Percentiles rank a stretch among this genome's conserved stretches.
Evolutionary conservation across 2,797 vertebrate genomes (phyloP).

Genomic region (Spinibarbus caldwelli): DNA sequence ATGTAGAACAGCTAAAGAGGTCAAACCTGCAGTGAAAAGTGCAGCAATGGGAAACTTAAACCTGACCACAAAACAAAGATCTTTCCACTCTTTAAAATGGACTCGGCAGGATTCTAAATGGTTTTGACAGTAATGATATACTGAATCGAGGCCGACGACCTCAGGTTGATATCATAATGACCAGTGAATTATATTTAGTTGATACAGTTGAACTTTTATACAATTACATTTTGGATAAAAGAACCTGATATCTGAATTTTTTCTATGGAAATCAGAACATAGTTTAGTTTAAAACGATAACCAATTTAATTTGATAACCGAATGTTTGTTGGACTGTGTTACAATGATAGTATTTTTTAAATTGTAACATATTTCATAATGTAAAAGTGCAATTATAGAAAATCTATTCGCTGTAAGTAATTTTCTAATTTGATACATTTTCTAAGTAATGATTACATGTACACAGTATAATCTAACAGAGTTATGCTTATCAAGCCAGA

Average conservation of each 20-base stretch:
- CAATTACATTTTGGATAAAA: neutral
- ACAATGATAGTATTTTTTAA: neutral
- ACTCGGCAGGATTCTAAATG: neutral
- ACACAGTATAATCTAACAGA: neutral
- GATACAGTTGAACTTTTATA: neutral
- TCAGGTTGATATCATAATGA: neutral
- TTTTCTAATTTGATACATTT: neutral
- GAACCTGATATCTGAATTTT: neutral
- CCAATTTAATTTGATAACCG: neutral
- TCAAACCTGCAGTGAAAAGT: constrained; percentile 43
- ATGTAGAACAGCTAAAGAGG: constrained; percentile 52
- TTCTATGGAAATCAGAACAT: neutral
- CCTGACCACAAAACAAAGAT: constrained; percentile 26
- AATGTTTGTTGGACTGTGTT: neutral
- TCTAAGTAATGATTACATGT: neutral
- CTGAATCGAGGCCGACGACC: neutral
- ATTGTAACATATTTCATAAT: neutral
- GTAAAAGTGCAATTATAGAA: neutral
- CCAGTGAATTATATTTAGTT: neutral
- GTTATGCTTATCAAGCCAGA: neutral
- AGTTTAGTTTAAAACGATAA: neutral
- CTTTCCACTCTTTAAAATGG: constrained; percentile 5
- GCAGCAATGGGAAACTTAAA: constrained; percentile 34
- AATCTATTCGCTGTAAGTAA: neutral
- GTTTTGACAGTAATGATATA: neutral